Evolutionary conservation across 2,888 invertebrate species (phyloP), one percentile per base, ranked within the genome.

Genomic region (Teinopalpus imperialis): DNA sequence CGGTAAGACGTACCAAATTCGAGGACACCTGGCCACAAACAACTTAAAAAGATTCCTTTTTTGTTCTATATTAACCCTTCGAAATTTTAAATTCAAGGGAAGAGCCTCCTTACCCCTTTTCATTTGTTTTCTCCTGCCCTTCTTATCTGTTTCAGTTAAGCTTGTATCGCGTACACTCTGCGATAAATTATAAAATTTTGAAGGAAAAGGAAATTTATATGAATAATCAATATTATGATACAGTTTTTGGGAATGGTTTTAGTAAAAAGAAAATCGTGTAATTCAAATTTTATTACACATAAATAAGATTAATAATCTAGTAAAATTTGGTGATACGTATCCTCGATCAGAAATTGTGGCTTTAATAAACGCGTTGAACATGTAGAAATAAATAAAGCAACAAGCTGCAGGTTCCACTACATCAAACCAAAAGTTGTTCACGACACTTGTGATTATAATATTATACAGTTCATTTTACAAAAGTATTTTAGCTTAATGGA

Each of bases 1-100:
- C 86, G 86, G 86, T 71, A 82, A 80, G 78, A 70, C 74, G 73
- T 63, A 71, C 68, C 71, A 63, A 71, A 70, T 72, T 60, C 56
- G 52, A 66, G 68, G 66, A 71, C 87, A 88, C 87, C 87, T 88
- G 87, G 87, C 64, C 68, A 64, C 69, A 64, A 75, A 71, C 69
- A 73, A 77, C 70, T 69, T 29, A 66, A 64, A 71, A 73, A 66
- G 65, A 68, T 63, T 69, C 63, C 64, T 67, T 76, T 81, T 79
- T 79, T 83, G 67, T 75, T 61, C 61, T 54, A 66, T 61, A 69
- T 60, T 67, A 71, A 81, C 79, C 82, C 78, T 77, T 77, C 69
- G 51, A 71, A 73, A 64, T 69, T n/a, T 70, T 52, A 55, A 70
- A 64, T 65, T 67, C 61, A 56, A 70, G 71, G 74, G 75, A 79